A percentile compares a stretch with the other conserved stretches of the same genome.
These are phyloP conservation scores for Python bivittatus DNA, from an alignment of 2,113 vertebrate species.

Conservation along the genomic window DNA sequence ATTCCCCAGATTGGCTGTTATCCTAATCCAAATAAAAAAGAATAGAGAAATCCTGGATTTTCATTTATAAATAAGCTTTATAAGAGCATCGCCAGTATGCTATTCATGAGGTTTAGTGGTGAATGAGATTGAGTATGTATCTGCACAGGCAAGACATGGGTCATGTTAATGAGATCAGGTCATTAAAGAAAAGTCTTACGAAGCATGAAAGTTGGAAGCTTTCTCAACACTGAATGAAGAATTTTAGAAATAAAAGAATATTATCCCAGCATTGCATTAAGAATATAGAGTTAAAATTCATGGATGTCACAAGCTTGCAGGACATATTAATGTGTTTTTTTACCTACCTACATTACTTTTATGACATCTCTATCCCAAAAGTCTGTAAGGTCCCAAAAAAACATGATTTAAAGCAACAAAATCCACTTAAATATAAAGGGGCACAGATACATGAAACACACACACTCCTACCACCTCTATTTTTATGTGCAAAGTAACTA, in stretches of 20 bases:
- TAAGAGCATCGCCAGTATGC: not conserved
- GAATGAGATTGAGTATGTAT: not conserved
- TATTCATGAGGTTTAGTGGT: too few species aligned
- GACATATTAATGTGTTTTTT: not conserved
- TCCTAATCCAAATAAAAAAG: not conserved
- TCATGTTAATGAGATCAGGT: not conserved
- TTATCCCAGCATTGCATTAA: not conserved
- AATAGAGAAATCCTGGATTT: not conserved
- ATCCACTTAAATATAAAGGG: too few species aligned
- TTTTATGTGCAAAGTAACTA: too few species aligned
- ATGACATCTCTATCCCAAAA: too few species aligned
- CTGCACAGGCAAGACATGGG: not conserved
- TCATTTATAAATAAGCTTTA: not conserved
- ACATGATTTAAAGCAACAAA: too few species aligned
- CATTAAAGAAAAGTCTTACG: not conserved
- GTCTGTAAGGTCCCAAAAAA: too few species aligned
- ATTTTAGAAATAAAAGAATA: not conserved
- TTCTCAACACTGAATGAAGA: not conserved
- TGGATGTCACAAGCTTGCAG: not conserved
- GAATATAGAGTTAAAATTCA: not conserved
- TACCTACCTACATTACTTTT: too few species aligned
- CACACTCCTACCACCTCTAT: not conserved
- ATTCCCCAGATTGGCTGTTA: not conserved
- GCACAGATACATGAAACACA: not conserved
- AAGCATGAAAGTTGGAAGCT: not conserved